A percentile compares a stretch with the other conserved stretches of the same genome.
Conservation (phyloP, 2,113 vertebrate species). For the Rhea pennata region DNA sequence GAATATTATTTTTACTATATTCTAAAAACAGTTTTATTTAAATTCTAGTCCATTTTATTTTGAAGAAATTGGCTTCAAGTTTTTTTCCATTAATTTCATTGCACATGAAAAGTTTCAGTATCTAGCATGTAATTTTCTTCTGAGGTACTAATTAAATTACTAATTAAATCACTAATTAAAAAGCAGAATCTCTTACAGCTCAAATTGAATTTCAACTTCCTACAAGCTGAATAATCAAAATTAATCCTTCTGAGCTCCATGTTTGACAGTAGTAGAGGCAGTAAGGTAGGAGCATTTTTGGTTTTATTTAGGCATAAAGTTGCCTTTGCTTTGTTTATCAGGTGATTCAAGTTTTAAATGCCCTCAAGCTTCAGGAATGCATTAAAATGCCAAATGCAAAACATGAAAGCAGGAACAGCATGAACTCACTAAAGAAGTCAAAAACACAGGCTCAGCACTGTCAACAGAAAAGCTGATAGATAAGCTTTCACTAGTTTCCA, state of each 20-base stretch:
- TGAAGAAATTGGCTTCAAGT: neutral
- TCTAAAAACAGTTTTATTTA: neutral
- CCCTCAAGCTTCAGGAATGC: neutral
- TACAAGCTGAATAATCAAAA: neutral
- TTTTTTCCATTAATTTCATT: neutral
- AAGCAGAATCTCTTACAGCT: neutral
- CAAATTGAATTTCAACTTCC: neutral
- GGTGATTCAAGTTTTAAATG: neutral
- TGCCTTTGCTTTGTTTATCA: neutral
- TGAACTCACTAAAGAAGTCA: neutral
- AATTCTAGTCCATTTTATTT: neutral
- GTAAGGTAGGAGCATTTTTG: neutral
- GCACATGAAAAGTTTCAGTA: neutral
- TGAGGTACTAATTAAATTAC: neutral
- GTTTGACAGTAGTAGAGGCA: accelerated
- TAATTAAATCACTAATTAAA: neutral
- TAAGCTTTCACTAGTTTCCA: neutral
- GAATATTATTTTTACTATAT: neutral
- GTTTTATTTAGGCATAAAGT: neutral
- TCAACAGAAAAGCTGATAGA: neutral
- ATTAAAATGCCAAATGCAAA: neutral
- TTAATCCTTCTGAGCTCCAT: neutral
- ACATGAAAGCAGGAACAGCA: neutral
- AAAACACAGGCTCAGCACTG: neutral
- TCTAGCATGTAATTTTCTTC: neutral